Conservation (phyloP, 2,888 invertebrate species). For the Hyalella azteca region DNA sequence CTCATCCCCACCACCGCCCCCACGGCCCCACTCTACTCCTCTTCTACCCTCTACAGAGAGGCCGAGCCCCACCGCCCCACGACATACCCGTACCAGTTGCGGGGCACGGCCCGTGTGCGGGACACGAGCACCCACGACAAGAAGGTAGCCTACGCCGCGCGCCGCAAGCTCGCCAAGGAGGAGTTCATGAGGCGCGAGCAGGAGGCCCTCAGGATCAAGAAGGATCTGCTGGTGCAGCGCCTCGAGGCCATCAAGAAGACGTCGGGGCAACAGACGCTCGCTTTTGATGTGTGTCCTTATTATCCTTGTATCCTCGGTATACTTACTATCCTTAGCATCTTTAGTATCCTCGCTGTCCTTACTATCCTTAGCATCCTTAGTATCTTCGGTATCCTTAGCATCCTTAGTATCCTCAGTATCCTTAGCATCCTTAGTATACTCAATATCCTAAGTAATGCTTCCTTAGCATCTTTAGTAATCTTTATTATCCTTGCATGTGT, state of each 20-base stretch:
- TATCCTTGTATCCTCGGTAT: too few species aligned
- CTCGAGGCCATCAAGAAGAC: conserved; percentile 27
- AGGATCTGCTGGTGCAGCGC: conserved; percentile 2
- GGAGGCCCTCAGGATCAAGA: conserved; percentile 21
- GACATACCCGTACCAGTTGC: conserved; percentile 5
- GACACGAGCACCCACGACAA: conserved; percentile 6
- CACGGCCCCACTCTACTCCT: too few species aligned
- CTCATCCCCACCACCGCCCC: too few species aligned
- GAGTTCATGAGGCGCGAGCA: background rate
- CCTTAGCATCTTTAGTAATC: too few species aligned
- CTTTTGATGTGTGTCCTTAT: conserved; percentile 10
- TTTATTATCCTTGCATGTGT: too few species aligned
- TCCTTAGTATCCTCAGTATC: too few species aligned
- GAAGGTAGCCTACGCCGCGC: conserved; percentile 12
- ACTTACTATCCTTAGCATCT: too few species aligned
- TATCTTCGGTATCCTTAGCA: too few species aligned
- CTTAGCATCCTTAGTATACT: too few species aligned
- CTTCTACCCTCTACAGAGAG: background rate
- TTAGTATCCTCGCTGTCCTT: too few species aligned
- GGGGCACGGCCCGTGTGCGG: background rate
- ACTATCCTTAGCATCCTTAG: too few species aligned
- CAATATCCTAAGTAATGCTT: too few species aligned
- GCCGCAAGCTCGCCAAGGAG: background rate
- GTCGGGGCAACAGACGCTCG: conserved; percentile 4
- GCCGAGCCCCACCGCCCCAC: background rate